Conservation (phyloP, 2,888 invertebrate species). For the Nymphalis c-album region DNA sequence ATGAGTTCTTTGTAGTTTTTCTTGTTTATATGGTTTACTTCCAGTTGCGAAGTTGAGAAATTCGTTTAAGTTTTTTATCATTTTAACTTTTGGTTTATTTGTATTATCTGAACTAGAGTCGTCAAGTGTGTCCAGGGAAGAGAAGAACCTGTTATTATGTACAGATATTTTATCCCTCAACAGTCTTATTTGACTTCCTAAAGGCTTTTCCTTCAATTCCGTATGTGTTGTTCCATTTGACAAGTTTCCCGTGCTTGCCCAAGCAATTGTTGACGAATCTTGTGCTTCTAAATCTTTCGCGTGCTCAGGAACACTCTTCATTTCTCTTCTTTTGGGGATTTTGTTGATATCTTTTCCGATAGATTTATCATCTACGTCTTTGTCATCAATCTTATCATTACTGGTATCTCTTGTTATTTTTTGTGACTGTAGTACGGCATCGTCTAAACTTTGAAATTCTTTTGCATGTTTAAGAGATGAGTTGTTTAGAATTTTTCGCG, state of each 20-base stretch:
- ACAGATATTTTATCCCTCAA: slow-evolving; percentile 71
- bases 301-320: slow-evolving; percentile 71
- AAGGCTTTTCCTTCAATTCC: slow-evolving; percentile 59
- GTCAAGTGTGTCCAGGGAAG: slow-evolving; percentile 82
- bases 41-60: slow-evolving; percentile 89
- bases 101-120: slow-evolving; percentile 58
- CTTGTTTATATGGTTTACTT: slow-evolving; percentile 74
- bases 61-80: slow-evolving; percentile 91
- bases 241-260: slow-evolving; percentile 65
- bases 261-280: slow-evolving; percentile 46
- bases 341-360: slow-evolving; percentile 51
- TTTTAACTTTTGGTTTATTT: slow-evolving; percentile 68
- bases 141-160: slow-evolving; percentile 78
- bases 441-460: slow-evolving; percentile 86
- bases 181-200: slow-evolving; percentile 71
- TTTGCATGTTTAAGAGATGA: slow-evolving; percentile 78
- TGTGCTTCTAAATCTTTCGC: slow-evolving; percentile 51
- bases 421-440: slow-evolving; percentile 71
- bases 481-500: slow-evolving; percentile 63
- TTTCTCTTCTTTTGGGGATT: slow-evolving; percentile 51
- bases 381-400: slow-evolving; percentile 47
- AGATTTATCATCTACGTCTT: slow-evolving; percentile 46
- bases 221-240: slow-evolving; percentile 60
- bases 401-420: slow-evolving; percentile 51
- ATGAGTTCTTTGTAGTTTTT: slow-evolving; percentile 63